phyloP scores from a whole-genome alignment of 2,888 invertebrate genomes.

The Drosophila setosimentum region DNA sequence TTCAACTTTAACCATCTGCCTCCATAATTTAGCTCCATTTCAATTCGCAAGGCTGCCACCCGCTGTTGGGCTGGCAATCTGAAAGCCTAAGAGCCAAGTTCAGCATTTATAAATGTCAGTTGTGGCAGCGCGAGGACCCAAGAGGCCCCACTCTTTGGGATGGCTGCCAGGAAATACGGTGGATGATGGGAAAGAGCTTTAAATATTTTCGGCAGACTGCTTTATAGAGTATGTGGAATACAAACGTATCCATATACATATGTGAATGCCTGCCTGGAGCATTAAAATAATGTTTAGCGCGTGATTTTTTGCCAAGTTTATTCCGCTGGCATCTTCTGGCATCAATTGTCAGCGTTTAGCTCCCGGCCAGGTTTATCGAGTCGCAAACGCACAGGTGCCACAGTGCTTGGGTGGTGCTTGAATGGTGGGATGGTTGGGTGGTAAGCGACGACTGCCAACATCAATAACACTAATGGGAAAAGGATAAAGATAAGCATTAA shows the following conservation, averaged over 20 bases:
- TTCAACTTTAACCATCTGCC: slow-evolving; percentile 40
- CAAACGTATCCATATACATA: slow-evolving; percentile 35
- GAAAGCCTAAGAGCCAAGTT: slow-evolving; percentile 23
- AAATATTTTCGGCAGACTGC: slow-evolving; percentile 59
- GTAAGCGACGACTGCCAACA: slow-evolving; percentile 65
- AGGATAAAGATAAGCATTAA: slow-evolving; percentile 82
- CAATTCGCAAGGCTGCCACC: slow-evolving; percentile 48
- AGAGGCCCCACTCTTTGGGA: slow-evolving; percentile 32
- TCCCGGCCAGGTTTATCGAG: slow-evolving; percentile 67
- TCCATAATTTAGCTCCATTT: slow-evolving; percentile 44
- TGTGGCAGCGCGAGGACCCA: slow-evolving; percentile 26
- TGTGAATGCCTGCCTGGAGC: slow-evolving; percentile 59
- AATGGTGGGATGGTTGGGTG: not conserved
- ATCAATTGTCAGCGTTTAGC: slow-evolving; percentile 79
- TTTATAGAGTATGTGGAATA: slow-evolving; percentile 33
- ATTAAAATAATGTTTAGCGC: slow-evolving; percentile 79
- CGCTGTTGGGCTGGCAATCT: slow-evolving; percentile 13
- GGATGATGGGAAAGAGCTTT: slow-evolving; percentile 56
- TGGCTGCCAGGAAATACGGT: slow-evolving; percentile 33
- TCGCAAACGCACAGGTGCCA: slow-evolving; percentile 35
- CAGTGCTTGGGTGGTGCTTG: slow-evolving; percentile 6
- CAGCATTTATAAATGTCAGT: slow-evolving; percentile 57
- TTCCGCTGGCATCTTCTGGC: slow-evolving; percentile 55
- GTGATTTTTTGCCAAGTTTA: slow-evolving; percentile 67
- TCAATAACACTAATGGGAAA: slow-evolving; percentile 82